Conservation (phyloP, 1,140 invertebrate species). For the Pararge aegeria region DNA sequence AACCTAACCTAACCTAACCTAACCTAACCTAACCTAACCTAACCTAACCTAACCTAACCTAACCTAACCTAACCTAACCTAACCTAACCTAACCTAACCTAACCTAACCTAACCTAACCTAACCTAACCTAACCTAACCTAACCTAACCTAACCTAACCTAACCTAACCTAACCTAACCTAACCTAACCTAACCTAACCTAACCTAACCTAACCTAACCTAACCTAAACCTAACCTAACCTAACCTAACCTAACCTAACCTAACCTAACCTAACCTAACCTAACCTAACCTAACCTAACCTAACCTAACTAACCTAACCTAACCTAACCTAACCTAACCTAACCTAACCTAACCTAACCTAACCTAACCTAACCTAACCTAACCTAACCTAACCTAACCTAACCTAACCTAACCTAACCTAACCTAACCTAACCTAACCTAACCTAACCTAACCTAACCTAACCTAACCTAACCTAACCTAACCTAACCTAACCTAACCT, state of each 20-base stretch:
- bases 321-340: constrained; percentile 31
- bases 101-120: not conserved
- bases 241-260: not conserved
- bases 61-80: constrained; percentile 42
- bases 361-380: constrained; percentile 2
- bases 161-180: constrained; percentile 41
- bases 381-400: constrained; percentile 5
- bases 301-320: constrained; percentile 22
- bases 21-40: constrained; percentile 37
- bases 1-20: constrained; percentile 39
- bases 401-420: constrained; percentile 2
- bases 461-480: constrained; percentile 11
- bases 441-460: constrained; percentile 3
- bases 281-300: constrained; percentile 5
- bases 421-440: constrained; percentile 5
- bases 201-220: constrained; percentile 38
- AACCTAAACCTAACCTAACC: not conserved
- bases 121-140: constrained; percentile 2
- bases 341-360: constrained; percentile 10
- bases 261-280: constrained; percentile 5
- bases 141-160: constrained; percentile 23
- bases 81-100: constrained; percentile 34
- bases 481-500: constrained; percentile 13
- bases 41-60: constrained; percentile 35
- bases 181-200: constrained; percentile 43